phyloP scores from a whole-genome alignment of 35 echinoderm and acorn worm species.

The Apostichopus californicus region DNA sequence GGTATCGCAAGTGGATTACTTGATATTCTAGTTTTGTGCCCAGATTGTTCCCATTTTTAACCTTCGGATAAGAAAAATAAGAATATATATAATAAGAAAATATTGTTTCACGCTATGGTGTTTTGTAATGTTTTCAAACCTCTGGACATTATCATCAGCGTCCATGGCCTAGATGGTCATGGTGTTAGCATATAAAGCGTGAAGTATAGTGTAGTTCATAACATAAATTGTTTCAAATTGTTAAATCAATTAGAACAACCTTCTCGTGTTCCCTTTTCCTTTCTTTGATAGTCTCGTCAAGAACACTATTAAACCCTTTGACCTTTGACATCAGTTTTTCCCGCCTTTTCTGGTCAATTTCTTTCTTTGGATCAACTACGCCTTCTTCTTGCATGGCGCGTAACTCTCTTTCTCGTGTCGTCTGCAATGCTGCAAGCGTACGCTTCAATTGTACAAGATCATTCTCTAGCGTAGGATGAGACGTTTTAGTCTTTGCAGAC shows the following conservation, averaged over 20 bases:
- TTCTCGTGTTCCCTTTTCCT: background rate
- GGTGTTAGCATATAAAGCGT: too few species aligned
- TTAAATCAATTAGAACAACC: background rate
- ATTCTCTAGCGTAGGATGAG: constrained; percentile 40
- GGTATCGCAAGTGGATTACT: too few species aligned
- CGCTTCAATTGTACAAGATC: constrained; percentile 58
- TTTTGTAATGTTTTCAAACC: too few species aligned
- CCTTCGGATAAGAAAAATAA: too few species aligned
- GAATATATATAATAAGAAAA: too few species aligned
- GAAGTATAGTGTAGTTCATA: too few species aligned
- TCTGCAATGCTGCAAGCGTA: constrained; percentile 57
- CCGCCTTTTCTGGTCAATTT: constrained; percentile 50
- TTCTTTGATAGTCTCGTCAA: background rate
- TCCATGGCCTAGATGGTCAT: too few species aligned
- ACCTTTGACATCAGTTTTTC: constrained; percentile 18
- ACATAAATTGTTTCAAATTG: background rate
- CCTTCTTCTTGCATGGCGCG: constrained; percentile 57
- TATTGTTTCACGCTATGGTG: too few species aligned
- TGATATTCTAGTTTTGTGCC: too few species aligned
- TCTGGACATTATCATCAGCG: too few species aligned
- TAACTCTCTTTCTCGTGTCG: constrained; percentile 57
- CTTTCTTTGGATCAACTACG: constrained; percentile 62
- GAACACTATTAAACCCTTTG: constrained; percentile 21
- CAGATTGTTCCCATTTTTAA: too few species aligned
- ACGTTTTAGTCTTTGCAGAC: background rate